Evolutionary conservation across 2,888 invertebrate genomes (phyloP), one percentile per base, ranked within the genome.

Genomic region (Lycocerus yunnanus): DNA sequence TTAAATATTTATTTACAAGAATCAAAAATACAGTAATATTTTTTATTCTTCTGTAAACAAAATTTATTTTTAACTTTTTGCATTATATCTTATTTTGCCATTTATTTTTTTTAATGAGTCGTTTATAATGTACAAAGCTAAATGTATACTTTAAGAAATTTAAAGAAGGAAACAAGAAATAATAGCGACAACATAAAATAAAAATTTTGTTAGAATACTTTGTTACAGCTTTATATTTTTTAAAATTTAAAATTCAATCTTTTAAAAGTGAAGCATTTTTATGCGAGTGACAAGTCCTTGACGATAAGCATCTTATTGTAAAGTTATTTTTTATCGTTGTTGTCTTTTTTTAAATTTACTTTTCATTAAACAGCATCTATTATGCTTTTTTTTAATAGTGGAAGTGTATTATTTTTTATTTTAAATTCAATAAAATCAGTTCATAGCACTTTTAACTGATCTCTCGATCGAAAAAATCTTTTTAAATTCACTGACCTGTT

Each of bases 401-500:
- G n/a, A 43, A 43, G 43, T 43, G 6, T 27, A 43, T 43, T 43
- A 43, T 43, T 43, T 43, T 43, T 43, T 43, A n/a, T 43, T 43
- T 43, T n/a, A 43, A 27, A 43, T 43, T n/a, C 43, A 43, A 43
- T 43, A 43, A 43, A 43, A 43, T 43, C 43, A 43, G 43, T 43
- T 43, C n/a, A n/a, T 43, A 43, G 43, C 43, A n/a, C 70, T 70
- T 74, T 61, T 67, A 74, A 71, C 66, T 70, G 74, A 74, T 70
- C 70, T 70, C 68, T 66, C 58, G 27, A 69, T 70, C 43, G 70
- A 63, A 70, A 67, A 69, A 73, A 70, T 74, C 66, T 67, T 71
- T 74, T 74, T 27, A 59, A 58, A 71, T 18, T 58, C 74, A 58
- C 70, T 74, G 74, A 74, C 74, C 74, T 74, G 74, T 67, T 70